A percentile compares a stretch with the other conserved stretches of the same genome.
Evolutionary conservation across 1,140 invertebrate species (phyloP).

Genomic region (Brachystomella parvula): DNA sequence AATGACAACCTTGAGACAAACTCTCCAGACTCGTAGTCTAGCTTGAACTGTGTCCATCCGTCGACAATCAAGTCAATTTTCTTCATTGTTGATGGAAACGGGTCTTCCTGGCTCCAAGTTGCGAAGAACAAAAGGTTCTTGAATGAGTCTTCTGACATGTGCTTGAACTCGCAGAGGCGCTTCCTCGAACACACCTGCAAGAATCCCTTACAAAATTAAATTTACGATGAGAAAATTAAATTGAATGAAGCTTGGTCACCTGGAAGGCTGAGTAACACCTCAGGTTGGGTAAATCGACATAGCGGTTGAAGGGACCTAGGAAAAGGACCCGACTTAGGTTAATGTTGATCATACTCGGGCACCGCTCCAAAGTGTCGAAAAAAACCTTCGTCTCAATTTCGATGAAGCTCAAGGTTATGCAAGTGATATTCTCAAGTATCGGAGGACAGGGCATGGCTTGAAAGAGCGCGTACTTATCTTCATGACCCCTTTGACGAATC

Average conservation of each 20-base stretch:
- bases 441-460: neutral
- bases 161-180: slow-evolving; percentile 3
- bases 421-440: neutral
- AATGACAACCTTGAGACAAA: neutral
- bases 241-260: too few relatives aligned
- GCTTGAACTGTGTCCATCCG: slow-evolving; percentile 1
- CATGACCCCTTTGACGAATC: slow-evolving; percentile 1
- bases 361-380: neutral
- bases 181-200: too few relatives aligned
- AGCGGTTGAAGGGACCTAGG: neutral
- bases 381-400: neutral
- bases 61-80: neutral
- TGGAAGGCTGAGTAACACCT: neutral
- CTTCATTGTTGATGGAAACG: neutral
- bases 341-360: neutral
- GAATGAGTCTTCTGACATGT: neutral
- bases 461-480: neutral
- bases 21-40: neutral
- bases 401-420: neutral
- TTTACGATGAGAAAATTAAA: too few relatives aligned
- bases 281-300: neutral
- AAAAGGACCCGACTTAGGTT: neutral
- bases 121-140: neutral
- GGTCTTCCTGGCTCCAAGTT: neutral
- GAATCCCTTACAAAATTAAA: too few relatives aligned